Base-by-base conservation (phyloP, 1,140 invertebrate genomes). In the Spodoptera litura region DNA sequence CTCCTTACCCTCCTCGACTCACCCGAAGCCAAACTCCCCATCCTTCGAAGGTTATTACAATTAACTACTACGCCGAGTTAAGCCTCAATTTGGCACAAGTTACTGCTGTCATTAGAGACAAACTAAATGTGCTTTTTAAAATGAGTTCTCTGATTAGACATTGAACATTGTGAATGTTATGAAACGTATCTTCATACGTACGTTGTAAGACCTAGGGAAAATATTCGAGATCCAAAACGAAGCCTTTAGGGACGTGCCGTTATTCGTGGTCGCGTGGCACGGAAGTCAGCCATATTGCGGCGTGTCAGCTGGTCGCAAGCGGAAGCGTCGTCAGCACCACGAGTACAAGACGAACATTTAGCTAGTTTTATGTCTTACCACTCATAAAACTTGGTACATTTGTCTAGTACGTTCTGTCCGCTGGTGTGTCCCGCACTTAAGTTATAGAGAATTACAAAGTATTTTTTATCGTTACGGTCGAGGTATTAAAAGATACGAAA, bases 21-120 rank as follows among this genome's bases (percentile, higher is more conserved):
- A 76, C 38, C 53, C 35, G 15, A 11, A 9, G 38, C 31, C 38
- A 53, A 25, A 55, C 80, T 71, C 81, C 68, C 77, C 81, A 82
- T 85, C 76, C 62, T 76, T 87, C 81, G 84, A 88, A 89, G 85
- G 87, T 88, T 90, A 91, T 92, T 90, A 92, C 89, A 93, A 93
- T 93, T 94, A 93, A 92, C 89, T 88, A 87, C 86, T 89, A 86
- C 85, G 78, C 86, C 83, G 83, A 87, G 83, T 90, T 90, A 89
- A 90, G 88, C 85, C 84, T 89, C 88, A 89, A 91, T 91, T 93
- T 93, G 88, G 91, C 91, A 90, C 88, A 84, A 87, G 84, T 81
- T 86, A 81, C 87, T 75, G 25, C 59, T 86, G 81, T 80, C 80
- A 68, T 83, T 81, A 78, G 78, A 78, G 82, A 80, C 38, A n/a